These are phyloP conservation scores for Phaetusa simplex DNA, from an alignment of 2,113 vertebrate species.

Conservation along the genomic window DNA sequence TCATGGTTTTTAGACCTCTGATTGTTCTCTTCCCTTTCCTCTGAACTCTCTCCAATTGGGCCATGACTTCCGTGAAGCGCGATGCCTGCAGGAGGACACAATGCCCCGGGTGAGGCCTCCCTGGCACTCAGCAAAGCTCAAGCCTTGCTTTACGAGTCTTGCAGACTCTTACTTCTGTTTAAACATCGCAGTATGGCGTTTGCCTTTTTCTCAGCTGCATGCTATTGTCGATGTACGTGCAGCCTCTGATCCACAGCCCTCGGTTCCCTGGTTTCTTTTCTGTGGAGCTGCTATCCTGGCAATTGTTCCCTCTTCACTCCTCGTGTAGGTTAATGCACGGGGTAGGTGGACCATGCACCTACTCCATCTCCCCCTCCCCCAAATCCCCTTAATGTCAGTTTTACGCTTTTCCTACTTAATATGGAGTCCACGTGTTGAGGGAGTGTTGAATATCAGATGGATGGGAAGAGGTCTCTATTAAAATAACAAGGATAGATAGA, in stretches of 20 bases:
- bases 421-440: accelerated
- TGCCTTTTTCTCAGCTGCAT: constrained; percentile 53
- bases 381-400: neutral
- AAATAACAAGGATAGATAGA: neutral
- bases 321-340: neutral
- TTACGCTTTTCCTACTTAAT: neutral
- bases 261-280: neutral
- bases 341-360: constrained; percentile 10
- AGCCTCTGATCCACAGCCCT: neutral
- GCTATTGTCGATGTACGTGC: neutral
- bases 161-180: neutral
- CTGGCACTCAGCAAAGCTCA: constrained; percentile 29
- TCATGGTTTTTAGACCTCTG: constrained; percentile 28
- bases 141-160: neutral
- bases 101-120: neutral
- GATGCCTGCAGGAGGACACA: constrained; percentile 13
- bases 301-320: neutral
- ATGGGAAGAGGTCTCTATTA: neutral
- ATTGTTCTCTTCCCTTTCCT: neutral
- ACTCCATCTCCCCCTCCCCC: neutral
- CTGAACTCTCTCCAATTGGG: constrained; percentile 18
- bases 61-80: neutral
- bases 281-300: neutral
- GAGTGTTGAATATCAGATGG: neutral
- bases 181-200: neutral